Base-by-base conservation (phyloP, 2,888 invertebrate genomes). In the Diarsia rubi region DNA sequence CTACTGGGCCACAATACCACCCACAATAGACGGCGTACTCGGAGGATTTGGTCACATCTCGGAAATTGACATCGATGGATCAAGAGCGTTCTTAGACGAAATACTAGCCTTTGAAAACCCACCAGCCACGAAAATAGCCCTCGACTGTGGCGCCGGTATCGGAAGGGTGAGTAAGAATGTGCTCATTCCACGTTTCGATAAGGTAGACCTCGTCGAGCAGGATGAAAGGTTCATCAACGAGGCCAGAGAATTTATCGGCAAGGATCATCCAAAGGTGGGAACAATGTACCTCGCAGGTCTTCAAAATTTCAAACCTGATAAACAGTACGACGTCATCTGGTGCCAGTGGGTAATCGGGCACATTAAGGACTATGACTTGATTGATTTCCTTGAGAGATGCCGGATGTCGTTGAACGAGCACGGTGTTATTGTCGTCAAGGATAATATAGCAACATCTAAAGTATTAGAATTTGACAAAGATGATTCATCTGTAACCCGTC, bases 91-190 rank as follows among this genome's bases (percentile, higher is more conserved):
- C 94, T 95, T 99, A 45, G 97, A 97, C 69, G 86, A 91, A 74
- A 88, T 96, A 74, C 88, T 95, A 73, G 82, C 88, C 21, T 88
- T 87, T 2, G 97, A 97, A 75, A 90, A 91, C 63, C 92, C 94
- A 66, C 98, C 98, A 6, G 97, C 95, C 0, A 97, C 95, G 69
- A 93, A 95, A 64, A 95, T 97, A 79, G 99, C 98, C 3, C 94
- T 99, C 14, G 99, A 99, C 91, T 99, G 99, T 94, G 99, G 99
- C 8, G 98, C 99, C 24, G 99, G 99, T 4, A 99, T 99, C 87
- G 99, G 99, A 0, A 97, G 99, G 87, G 98, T 99, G 59, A 98
- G 98, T 3, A 99, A 99, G 92, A 97, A 98, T 80, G 87, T 99
- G 19, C 95, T 99, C 31, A 96, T 98, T 71, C 97, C 98, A 62